Evolutionary conservation across 2,113 vertebrate species (phyloP).

Genomic region (Dolichotis patagonum): DNA sequence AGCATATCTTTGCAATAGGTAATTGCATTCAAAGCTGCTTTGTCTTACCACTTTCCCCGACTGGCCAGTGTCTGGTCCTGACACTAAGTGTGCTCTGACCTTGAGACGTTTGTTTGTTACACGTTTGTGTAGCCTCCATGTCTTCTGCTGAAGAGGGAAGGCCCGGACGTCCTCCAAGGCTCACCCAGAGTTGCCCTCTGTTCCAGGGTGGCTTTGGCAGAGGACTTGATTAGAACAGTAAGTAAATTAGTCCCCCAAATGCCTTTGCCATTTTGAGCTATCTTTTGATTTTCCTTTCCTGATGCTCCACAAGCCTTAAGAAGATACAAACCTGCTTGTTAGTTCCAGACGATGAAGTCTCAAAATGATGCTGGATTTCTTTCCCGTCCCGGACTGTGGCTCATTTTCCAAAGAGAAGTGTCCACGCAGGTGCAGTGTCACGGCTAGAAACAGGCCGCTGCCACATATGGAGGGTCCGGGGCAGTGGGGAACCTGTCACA

Average conservation of each 20-base stretch:
- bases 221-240: not conserved
- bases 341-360: not conserved
- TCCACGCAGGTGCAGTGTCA: not conserved
- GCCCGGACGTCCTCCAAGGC: not conserved
- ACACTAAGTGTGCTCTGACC: not conserved
- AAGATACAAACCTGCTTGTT: not conserved
- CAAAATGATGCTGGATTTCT: not conserved
- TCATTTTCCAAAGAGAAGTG: not conserved
- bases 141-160: not conserved
- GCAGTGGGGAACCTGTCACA: not conserved
- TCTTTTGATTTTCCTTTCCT: conserved; percentile 49
- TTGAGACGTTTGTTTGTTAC: not conserved
- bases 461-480: not conserved
- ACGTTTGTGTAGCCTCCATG: too few species aligned
- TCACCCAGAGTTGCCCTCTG: not conserved
- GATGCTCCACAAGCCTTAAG: not conserved
- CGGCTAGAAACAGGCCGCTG: not conserved
- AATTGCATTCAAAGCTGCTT: not conserved
- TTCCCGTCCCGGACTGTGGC: not conserved
- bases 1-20: not conserved
- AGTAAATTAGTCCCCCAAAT: not conserved
- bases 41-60: not conserved
- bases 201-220: not conserved
- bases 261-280: not conserved
- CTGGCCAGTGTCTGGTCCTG: not conserved